A percentile compares a stretch with the other conserved stretches of the same genome.
Evolutionary conservation across 2,113 vertebrate species (phyloP).

Genomic region (Cheilinus undulatus): DNA sequence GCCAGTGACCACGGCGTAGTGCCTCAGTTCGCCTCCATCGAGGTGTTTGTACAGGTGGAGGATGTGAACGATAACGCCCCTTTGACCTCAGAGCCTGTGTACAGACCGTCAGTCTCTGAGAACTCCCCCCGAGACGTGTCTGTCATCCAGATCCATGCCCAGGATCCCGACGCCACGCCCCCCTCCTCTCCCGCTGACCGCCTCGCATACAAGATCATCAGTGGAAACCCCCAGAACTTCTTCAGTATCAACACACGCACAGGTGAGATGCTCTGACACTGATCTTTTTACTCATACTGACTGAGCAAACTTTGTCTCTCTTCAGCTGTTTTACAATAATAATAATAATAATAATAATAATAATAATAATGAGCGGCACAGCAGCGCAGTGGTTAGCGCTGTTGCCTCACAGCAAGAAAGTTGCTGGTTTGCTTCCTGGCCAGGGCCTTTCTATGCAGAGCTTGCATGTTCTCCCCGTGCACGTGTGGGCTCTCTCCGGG

Average conservation of each 20-base stretch:
- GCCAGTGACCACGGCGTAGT: constrained; percentile 94
- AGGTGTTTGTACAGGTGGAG: constrained; percentile 95
- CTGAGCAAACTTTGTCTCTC: too few relatives aligned
- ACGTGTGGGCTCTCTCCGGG: too few relatives aligned
- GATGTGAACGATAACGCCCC: constrained; percentile 98
- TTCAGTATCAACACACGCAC: constrained; percentile 92
- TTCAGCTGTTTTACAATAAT: too few relatives aligned
- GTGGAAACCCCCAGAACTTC: constrained; percentile 98
- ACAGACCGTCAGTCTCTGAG: constrained; percentile 89
- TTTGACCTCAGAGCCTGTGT: constrained; percentile 92
- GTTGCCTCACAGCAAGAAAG: too few relatives aligned
- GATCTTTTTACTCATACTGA: too few relatives aligned
- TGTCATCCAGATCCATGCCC: constrained; percentile 94
- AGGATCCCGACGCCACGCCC: constrained; percentile 90
- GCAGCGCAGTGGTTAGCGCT: too few relatives aligned
- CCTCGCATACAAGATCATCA: constrained; percentile 91
- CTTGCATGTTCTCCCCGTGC: too few relatives aligned
- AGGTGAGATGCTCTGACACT: too few relatives aligned
- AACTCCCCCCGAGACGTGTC: constrained; percentile 95
- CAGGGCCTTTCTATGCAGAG: too few relatives aligned
- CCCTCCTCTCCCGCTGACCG: constrained; percentile 75
- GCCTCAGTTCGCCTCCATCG: constrained; percentile 90
- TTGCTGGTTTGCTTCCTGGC: too few relatives aligned
- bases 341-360: too few relatives aligned
- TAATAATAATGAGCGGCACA: too few relatives aligned